Evolutionary conservation across 2,888 invertebrate species (phyloP), one percentile per base, ranked within the genome.

Genomic region (Hypselothyrea guttata): DNA sequence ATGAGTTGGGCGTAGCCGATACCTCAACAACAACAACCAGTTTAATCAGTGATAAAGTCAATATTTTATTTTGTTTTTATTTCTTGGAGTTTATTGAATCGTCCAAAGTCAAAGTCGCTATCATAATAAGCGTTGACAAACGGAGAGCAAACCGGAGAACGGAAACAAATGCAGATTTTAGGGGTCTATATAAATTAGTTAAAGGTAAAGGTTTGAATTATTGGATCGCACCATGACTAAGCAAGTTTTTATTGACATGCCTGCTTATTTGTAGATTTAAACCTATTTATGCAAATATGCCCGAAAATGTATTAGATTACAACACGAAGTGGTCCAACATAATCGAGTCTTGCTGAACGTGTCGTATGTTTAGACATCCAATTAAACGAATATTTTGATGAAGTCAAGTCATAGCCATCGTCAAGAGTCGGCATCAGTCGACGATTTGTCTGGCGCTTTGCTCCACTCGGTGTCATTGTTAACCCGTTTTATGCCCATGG

Each of bases 401-500:
- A 27, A 51, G 55, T 74, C 69, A 27, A 54, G 55, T 74, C 69
- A 69, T 53, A 41, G 52, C 30, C 38, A 51, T 33, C 30, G 47
- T 41, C 41, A n/a, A n/a, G n/a, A n/a, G 15, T 28, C 37, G 35
- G 8, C 22, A 13, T 33, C 16, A 28, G 54, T 45, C 57, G 48
- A 55, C 57, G 35, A 31, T 11, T 18, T 38, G 56, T 53, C 61
- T 69, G 37, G 16, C 28, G 31, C 22, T 37, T 15, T 27, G 22
- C 5, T 22, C 22, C 22, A 22, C 22, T 52, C 9, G 15, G 37
- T 33, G 44, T 30, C 13, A 34, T 33, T 47, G 46, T 34, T 54
- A 55, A 71, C 54, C 28, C 37, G 71, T 52, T 65, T 57, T 37
- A 15, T 71, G 71, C 41, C 63, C 58, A 57, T 77, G 78, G 55